A percentile compares a stretch with the other conserved stretches of the same genome.
phyloP scores from a whole-genome alignment of 2,797 vertebrate species.

The Chaenodraco wilsoni region DNA sequence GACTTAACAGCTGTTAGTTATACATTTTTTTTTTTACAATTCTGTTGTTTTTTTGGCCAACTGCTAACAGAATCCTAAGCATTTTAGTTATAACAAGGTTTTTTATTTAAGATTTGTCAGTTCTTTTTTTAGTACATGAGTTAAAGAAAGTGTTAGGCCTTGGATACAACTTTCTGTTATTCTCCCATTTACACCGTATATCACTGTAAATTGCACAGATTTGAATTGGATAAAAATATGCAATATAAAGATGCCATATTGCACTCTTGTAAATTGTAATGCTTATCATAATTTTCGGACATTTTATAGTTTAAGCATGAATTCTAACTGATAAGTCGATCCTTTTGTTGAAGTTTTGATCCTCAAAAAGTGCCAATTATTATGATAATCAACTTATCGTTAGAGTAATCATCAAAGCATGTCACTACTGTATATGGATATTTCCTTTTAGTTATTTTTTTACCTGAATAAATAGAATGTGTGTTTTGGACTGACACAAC shows the following conservation, averaged over 20 bases:
- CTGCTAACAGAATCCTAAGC: neutral
- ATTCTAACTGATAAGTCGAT: no score
- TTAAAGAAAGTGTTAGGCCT: neutral
- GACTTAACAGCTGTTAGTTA: conserved; percentile 10
- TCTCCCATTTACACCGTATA: neutral
- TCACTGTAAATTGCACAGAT: neutral
- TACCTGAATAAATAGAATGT: no score
- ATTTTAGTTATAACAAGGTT: neutral
- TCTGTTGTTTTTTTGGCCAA: neutral
- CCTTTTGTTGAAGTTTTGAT: no score
- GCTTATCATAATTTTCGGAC: neutral
- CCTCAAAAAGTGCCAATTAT: no score
- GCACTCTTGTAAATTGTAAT: neutral
- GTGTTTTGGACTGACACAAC: no score
- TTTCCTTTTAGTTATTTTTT: no score
- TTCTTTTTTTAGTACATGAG: neutral
- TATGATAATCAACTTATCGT: no score
- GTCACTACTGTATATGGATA: no score
- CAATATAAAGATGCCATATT: neutral
- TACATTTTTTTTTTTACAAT: neutral
- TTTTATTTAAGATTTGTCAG: neutral
- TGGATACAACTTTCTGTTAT: neutral
- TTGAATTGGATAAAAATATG: neutral
- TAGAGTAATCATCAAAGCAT: no score
- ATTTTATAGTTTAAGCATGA: neutral